phyloP scores from a whole-genome alignment of 1,140 invertebrate species.

The Littorina saxatilis region DNA sequence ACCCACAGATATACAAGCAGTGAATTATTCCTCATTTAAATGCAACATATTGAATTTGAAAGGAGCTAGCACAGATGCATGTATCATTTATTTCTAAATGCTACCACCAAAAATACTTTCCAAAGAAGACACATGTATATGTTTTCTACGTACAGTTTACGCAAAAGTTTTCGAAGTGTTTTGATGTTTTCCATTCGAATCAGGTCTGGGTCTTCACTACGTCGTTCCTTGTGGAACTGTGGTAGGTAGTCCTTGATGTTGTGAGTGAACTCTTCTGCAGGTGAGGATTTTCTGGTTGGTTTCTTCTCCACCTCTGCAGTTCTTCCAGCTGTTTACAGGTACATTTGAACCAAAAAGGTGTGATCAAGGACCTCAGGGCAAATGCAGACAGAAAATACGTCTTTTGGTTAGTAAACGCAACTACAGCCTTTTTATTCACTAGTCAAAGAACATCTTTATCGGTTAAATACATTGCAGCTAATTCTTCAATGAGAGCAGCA shows the following conservation, averaged over 20 bases:
- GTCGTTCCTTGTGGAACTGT: slow-evolving; percentile 65
- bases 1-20: too few relatives aligned
- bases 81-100: too few relatives aligned
- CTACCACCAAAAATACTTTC: too few relatives aligned
- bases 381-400: too few relatives aligned
- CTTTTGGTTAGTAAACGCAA: too few relatives aligned
- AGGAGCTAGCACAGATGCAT: too few relatives aligned
- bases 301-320: slow-evolving; percentile 50
- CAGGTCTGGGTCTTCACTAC: slow-evolving; percentile 63
- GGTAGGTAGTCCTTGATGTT: slow-evolving; percentile 70
- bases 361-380: too few relatives aligned
- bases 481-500: neutral
- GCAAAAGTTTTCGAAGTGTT: slow-evolving; percentile 65
- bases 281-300: slow-evolving; percentile 44
- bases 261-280: slow-evolving; percentile 59
- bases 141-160: slow-evolving; percentile 66
- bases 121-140: slow-evolving; percentile 19
- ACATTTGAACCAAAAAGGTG: too few relatives aligned
- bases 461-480: neutral
- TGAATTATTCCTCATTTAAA: too few relatives aligned
- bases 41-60: too few relatives aligned
- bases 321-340: slow-evolving; percentile 47
- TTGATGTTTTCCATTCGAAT: slow-evolving; percentile 62
- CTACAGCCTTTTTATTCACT: too few relatives aligned
- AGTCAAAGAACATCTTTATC: neutral